Conservation (phyloP, 2,797 vertebrate species). For the Lithobates pipiens region DNA sequence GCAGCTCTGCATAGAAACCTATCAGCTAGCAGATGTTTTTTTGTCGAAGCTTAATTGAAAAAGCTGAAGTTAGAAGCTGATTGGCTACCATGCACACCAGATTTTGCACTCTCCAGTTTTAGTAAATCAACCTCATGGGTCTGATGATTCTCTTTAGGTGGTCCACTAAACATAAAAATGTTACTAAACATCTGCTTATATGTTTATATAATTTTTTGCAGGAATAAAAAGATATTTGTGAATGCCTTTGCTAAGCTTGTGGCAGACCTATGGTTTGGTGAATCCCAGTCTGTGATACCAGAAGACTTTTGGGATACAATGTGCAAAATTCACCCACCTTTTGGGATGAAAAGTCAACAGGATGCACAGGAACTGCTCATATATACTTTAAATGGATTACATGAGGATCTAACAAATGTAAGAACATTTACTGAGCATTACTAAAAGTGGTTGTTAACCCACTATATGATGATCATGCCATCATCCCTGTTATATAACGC, state of each 20-base stretch:
- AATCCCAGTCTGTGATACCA: slow-evolving; percentile 74
- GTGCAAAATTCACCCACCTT: slow-evolving; percentile 76
- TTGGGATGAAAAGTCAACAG: slow-evolving; percentile 80
- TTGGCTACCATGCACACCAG: too few species aligned
- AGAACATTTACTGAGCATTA: slow-evolving; percentile 17
- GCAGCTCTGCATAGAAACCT: too few species aligned
- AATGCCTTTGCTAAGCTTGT: slow-evolving; percentile 79
- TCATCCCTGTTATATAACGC: too few species aligned
- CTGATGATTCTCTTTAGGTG: too few species aligned
- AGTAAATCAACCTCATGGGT: too few species aligned
- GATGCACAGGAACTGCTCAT: slow-evolving; percentile 89
- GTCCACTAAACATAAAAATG: too few species aligned
- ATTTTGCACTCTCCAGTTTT: too few species aligned
- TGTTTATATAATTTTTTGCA: slow-evolving; percentile 48
- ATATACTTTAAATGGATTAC: slow-evolving; percentile 82
- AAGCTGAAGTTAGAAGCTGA: too few species aligned
- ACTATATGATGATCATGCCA: too few species aligned
- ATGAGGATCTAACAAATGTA: slow-evolving; percentile 83
- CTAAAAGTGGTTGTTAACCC: too few species aligned
- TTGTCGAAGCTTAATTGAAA: too few species aligned
- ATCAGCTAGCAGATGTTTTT: too few species aligned
- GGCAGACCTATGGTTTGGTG: slow-evolving; percentile 83
- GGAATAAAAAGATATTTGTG: slow-evolving; percentile 69
- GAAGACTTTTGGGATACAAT: slow-evolving; percentile 75
- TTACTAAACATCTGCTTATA: background rate